These are phyloP conservation scores for Nicator chloris DNA, from an alignment of 2,113 vertebrate species.

Conservation along the genomic window DNA sequence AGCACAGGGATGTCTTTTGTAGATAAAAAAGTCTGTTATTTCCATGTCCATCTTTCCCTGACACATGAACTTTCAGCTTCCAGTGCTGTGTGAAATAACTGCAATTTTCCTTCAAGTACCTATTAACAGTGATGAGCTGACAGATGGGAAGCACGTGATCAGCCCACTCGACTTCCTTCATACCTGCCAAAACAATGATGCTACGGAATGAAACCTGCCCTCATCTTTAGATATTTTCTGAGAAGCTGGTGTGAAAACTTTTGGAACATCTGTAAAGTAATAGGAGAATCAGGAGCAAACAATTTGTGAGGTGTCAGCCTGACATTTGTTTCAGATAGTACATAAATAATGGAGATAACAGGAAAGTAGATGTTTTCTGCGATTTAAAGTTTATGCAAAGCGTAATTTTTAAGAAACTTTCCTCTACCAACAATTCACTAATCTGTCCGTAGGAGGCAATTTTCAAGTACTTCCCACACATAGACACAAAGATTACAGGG, in stretches of 20 bases:
- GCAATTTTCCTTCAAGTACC: conserved; percentile 42
- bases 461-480: conserved; percentile 30
- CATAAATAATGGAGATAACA: not conserved
- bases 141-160: conserved; percentile 24
- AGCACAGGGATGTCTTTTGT: not conserved
- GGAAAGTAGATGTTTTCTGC: not conserved
- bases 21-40: not conserved
- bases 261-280: not conserved
- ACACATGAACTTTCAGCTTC: conserved; percentile 31
- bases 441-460: conserved; percentile 39
- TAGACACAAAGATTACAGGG: conserved; percentile 27
- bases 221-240: not conserved
- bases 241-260: not conserved
- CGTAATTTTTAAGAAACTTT: conserved; percentile 2
- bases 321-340: not conserved
- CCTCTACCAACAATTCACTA: conserved; percentile 17
- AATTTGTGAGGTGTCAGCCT: not conserved
- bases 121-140: conserved; percentile 33
- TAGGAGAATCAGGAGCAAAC: not conserved
- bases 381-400: conserved; percentile 30
- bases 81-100: conserved; percentile 16
- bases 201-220: not conserved
- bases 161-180: conserved; percentile 12
- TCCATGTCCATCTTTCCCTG: conserved; percentile 15
- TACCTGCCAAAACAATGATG: conserved; percentile 20